A percentile compares a stretch with the other conserved stretches of the same genome.
phyloP scores from a whole-genome alignment of 2,113 vertebrate species.

The human region GRCh38 chr17:61546001-61546500 shows the following conservation, averaged over 20 bases:
- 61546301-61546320: neutral
- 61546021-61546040: neutral
- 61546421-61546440: neutral
- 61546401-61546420: neutral
- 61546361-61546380: slow-evolving; percentile 11
- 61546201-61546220: neutral
- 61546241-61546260: neutral
- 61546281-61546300: neutral
- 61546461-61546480: slow-evolving; percentile 25
- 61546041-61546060: neutral
- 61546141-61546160: neutral
- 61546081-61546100: neutral
- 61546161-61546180: neutral
- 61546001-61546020: neutral
- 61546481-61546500: slow-evolving; percentile 25
- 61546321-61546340: slow-evolving; percentile 20
- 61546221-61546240: neutral
- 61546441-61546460: slow-evolving; percentile 35
- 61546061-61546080: neutral
- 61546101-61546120: neutral
- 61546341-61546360: slow-evolving; percentile 36
- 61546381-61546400: neutral
- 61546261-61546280: neutral
- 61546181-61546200: neutral
- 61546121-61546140: neutral